Percentiles rank a stretch among this genome's conserved stretches.
Evolutionary conservation across 2,888 invertebrate genomes (phyloP).

Genomic region (Geotrupes spiniger): DNA sequence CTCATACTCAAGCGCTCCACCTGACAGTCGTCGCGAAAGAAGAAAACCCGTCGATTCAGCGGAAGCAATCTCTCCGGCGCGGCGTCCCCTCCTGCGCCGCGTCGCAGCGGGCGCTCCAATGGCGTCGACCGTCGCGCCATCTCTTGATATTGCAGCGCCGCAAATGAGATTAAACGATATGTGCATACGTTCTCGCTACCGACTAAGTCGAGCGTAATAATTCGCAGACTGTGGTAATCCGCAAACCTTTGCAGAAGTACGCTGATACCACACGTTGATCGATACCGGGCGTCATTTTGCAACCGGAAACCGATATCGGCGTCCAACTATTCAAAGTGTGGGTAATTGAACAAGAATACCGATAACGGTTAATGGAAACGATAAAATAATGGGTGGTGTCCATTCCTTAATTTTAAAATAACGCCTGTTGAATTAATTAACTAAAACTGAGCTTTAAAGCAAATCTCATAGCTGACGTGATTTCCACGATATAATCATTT

Average conservation of each 20-base stretch:
- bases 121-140: conserved; percentile 19
- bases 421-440: too few species aligned
- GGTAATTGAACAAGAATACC: too few species aligned
- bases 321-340: too few species aligned
- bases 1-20: conserved; percentile 43
- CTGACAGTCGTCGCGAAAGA: conserved; percentile 41
- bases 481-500: too few species aligned
- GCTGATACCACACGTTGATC: too few species aligned
- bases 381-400: too few species aligned
- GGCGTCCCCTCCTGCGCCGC: conserved; percentile 53
- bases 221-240: conserved; percentile 48
- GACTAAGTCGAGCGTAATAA: conserved; percentile 47
- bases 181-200: conserved; percentile 45
- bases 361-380: too few species aligned
- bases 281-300: too few species aligned
- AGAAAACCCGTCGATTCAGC: conserved; percentile 55
- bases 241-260: conserved; percentile 28
- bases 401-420: too few species aligned
- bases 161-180: conserved; percentile 39
- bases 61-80: conserved; percentile 52
- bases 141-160: conserved; percentile 16
- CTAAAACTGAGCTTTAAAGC: too few species aligned
- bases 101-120: conserved; percentile 28
- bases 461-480: too few species aligned
- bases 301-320: too few species aligned